Evolutionary conservation across 2,113 vertebrate species (phyloP).

Genomic region (Lepisosteus osseus): DNA sequence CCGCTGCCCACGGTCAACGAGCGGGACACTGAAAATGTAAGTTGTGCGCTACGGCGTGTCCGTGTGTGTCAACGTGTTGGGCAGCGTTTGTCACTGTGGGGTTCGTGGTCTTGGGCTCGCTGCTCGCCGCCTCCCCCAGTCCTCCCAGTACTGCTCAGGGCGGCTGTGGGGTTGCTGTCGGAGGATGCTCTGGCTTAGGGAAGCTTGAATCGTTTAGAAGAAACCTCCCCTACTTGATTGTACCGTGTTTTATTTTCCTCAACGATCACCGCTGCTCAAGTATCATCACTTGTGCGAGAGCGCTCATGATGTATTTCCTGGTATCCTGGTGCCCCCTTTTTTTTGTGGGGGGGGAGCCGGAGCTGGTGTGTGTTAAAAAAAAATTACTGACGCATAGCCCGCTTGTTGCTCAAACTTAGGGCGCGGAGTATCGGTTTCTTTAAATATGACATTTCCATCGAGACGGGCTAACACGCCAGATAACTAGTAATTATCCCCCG

Average conservation of each 20-base stretch:
- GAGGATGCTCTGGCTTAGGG: too few species aligned
- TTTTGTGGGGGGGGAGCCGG: too few species aligned
- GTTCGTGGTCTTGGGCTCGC: too few species aligned
- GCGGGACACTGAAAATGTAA: constrained; percentile 89
- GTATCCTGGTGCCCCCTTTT: too few species aligned
- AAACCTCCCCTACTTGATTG: neutral
- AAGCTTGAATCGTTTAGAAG: too few species aligned
- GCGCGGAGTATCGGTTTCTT: constrained; percentile 5
- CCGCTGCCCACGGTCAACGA: constrained; percentile 92
- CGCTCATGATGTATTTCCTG: too few species aligned
- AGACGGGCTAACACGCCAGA: neutral
- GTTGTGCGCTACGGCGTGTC: constrained; percentile 51
- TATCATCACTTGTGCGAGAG: neutral
- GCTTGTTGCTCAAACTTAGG: constrained; percentile 15
- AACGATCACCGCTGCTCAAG: neutral
- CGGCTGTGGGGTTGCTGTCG: too few species aligned
- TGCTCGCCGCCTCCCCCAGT: too few species aligned
- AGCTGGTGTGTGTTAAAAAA: neutral
- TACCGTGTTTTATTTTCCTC: neutral
- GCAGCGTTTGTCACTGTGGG: too few species aligned
- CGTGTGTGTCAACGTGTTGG: too few species aligned
- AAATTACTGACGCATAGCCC: constrained; percentile 18
- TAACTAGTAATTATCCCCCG: constrained; percentile 8
- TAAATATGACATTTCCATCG: constrained; percentile 16
- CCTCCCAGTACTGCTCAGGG: too few species aligned